phyloP scores from a whole-genome alignment of 2,888 invertebrate species.

The Azorinus chamasolen region DNA sequence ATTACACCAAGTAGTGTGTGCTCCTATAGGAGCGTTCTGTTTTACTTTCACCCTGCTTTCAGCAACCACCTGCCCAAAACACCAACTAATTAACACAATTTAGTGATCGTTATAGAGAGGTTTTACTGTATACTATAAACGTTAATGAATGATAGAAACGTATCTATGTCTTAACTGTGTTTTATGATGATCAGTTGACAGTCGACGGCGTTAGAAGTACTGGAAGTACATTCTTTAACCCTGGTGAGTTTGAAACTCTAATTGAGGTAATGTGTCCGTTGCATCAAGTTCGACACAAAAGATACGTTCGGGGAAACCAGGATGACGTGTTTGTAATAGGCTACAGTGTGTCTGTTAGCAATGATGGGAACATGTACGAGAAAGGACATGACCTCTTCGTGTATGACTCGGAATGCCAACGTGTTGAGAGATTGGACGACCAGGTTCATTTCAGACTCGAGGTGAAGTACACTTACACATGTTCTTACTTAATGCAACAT shows the following conservation, averaged over 20 bases:
- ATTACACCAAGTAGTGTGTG: no score
- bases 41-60: no score
- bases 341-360: slow-evolving; percentile 37
- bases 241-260: slow-evolving; percentile 8
- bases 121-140: no score
- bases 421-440: slow-evolving; percentile 1
- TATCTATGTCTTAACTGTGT: no score
- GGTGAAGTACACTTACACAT: not conserved
- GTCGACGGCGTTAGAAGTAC: no score
- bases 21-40: no score
- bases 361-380: slow-evolving; percentile 27
- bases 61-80: no score
- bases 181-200: no score
- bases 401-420: slow-evolving; percentile 33
- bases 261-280: slow-evolving; percentile 3
- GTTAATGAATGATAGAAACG: no score
- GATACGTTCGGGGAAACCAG: not conserved
- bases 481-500: not conserved
- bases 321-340: slow-evolving; percentile 16
- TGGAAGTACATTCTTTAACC: not conserved
- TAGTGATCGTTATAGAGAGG: no score
- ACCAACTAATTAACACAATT: no score
- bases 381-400: slow-evolving; percentile 25
- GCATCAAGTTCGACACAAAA: not conserved
- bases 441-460: slow-evolving; percentile 5